phyloP scores from a whole-genome alignment of 2,797 vertebrate genomes.

The Enteromius radiatus region DNA sequence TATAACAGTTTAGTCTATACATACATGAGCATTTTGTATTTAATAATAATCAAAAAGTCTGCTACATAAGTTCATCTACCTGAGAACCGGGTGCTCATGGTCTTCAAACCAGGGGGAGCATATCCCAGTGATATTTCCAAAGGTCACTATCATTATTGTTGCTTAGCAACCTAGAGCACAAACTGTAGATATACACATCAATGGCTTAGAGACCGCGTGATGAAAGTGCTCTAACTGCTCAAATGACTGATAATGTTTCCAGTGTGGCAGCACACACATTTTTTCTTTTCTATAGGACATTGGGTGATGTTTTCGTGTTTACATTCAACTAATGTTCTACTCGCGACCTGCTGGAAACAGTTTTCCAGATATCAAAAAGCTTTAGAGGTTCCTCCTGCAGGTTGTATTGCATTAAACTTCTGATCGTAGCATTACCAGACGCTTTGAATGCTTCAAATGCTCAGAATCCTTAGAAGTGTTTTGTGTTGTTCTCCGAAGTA shows the following conservation, averaged over 20 bases:
- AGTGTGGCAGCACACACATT: background rate
- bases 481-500: conserved; percentile 31
- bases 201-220: conserved; percentile 32
- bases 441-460: conserved; percentile 9
- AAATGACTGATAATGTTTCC: conserved; percentile 24
- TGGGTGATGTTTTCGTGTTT: background rate
- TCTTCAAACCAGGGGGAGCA: conserved; percentile 67
- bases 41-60: conserved; percentile 30
- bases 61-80: conserved; percentile 55
- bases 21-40: conserved; percentile 20
- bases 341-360: background rate
- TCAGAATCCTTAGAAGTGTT: conserved; percentile 17
- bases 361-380: background rate
- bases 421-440: background rate
- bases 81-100: conserved; percentile 52
- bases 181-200: conserved; percentile 71
- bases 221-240: conserved; percentile 5
- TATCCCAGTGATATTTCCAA: conserved; percentile 77
- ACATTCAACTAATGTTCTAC: background rate
- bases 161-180: conserved; percentile 79
- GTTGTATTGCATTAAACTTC: conserved; percentile 7
- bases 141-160: conserved; percentile 87
- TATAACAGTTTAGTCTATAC: background rate
- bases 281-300: background rate
- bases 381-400: background rate